Percentiles rank a stretch among this genome's conserved stretches.
Conservation (phyloP, 2,113 vertebrate genomes). For the Pachycephala philippinensis region DNA sequence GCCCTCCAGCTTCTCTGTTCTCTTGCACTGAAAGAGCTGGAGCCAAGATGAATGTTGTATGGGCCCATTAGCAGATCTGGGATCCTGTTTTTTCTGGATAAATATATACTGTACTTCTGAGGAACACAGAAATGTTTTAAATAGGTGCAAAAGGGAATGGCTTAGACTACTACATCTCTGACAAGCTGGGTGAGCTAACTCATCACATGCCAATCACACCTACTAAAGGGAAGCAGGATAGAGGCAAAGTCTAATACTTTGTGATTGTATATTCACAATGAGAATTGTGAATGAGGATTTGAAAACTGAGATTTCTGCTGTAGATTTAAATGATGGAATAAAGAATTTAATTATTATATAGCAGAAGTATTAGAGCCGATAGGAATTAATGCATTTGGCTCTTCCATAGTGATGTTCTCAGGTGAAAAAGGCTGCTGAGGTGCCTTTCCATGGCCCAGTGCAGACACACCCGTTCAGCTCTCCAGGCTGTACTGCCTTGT, state of each 20-base stretch:
- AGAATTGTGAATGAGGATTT: not conserved
- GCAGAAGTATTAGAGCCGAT: not conserved
- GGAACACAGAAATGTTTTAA: not conserved
- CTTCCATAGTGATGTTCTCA: not conserved
- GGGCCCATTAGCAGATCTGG: not conserved
- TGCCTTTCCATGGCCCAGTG: not conserved
- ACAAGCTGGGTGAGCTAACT: not conserved
- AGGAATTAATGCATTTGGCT: not conserved
- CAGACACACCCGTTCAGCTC: not conserved
- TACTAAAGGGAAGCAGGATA: not conserved
- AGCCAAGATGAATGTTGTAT: not conserved
- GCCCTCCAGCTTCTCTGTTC: not conserved
- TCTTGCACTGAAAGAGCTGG: not conserved
- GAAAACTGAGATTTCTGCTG: not conserved
- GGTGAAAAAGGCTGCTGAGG: not conserved
- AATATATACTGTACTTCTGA: not conserved
- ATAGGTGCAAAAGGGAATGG: not conserved
- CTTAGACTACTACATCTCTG: not conserved
- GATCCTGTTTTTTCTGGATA: not conserved
- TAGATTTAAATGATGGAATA: not conserved
- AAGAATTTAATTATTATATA: not conserved
- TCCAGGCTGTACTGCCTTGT: not conserved
- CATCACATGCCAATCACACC: not conserved
- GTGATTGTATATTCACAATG: not conserved
- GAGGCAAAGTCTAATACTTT: not conserved